A percentile compares a stretch with the other conserved stretches of the same genome.
Conservation (phyloP, 2,113 vertebrate species). For the Heterocephalus glaber region DNA sequence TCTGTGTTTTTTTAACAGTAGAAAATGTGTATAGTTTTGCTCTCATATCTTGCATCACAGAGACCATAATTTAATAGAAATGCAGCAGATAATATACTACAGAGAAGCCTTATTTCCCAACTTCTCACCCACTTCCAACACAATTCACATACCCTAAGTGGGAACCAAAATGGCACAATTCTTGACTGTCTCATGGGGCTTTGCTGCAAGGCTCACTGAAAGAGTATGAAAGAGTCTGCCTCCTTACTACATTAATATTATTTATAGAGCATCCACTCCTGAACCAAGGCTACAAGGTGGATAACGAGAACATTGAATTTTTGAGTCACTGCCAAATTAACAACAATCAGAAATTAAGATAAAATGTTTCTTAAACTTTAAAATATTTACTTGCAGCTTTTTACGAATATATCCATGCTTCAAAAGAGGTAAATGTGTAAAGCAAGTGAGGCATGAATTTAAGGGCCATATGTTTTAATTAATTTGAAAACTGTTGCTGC, state of each 20-base stretch:
- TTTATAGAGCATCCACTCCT: background rate
- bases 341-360: slow-evolving; percentile 44
- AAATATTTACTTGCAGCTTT: slow-evolving; percentile 49
- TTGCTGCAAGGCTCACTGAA: background rate
- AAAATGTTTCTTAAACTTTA: slow-evolving; percentile 31
- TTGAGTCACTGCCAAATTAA: slow-evolving; percentile 21
- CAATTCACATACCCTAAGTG: background rate
- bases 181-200: background rate
- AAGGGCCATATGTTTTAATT: slow-evolving; percentile 69
- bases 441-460: slow-evolving; percentile 44
- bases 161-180: background rate
- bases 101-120: background rate
- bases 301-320: slow-evolving; percentile 15
- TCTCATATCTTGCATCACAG: slow-evolving; percentile 13
- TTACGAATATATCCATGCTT: background rate
- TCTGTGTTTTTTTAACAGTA: background rate
- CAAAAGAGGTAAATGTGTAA: slow-evolving; percentile 9
- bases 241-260: slow-evolving; percentile 14
- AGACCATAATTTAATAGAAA: slow-evolving; percentile 37
- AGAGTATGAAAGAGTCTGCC: background rate
- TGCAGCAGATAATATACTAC: background rate
- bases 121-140: background rate
- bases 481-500: slow-evolving; percentile 65
- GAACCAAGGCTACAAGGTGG: background rate
- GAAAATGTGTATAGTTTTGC: slow-evolving; percentile 41